Conservation (phyloP, 2,797 vertebrate species). For the Epinephelus awoara region DNA sequence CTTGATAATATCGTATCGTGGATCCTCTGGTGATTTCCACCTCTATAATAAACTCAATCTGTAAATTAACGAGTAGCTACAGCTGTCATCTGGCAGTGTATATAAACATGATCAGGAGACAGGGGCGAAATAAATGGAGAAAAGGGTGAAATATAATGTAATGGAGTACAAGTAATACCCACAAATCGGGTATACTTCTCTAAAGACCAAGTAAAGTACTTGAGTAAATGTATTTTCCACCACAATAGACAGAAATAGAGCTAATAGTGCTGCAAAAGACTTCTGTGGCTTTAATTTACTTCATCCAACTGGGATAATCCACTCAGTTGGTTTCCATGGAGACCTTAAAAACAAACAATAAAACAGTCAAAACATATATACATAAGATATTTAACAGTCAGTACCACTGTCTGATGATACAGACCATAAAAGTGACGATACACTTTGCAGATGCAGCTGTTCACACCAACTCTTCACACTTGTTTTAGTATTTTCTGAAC, state of each 20-base stretch:
- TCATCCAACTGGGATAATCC: background rate
- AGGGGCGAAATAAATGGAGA: background rate
- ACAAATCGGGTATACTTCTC: too few relatives aligned
- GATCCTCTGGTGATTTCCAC: too few relatives aligned
- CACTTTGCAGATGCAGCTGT: constrained; percentile 41
- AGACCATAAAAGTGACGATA: background rate
- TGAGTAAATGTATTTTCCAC: too few relatives aligned
- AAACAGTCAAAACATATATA: background rate
- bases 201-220: background rate
- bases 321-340: background rate
- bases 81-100: background rate
- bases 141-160: background rate
- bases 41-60: too few relatives aligned
- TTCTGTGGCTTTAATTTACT: background rate
- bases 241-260: background rate
- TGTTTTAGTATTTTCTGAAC: constrained; percentile 20
- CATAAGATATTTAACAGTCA: too few relatives aligned
- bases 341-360: background rate
- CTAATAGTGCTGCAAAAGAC: background rate
- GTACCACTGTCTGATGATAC: background rate
- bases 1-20: too few relatives aligned
- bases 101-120: background rate
- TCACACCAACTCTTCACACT: constrained; percentile 29
- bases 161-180: too few relatives aligned
- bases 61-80: background rate